Evolutionary conservation across 2,888 invertebrate species (phyloP).

Genomic region (Cephus sareptanus): DNA sequence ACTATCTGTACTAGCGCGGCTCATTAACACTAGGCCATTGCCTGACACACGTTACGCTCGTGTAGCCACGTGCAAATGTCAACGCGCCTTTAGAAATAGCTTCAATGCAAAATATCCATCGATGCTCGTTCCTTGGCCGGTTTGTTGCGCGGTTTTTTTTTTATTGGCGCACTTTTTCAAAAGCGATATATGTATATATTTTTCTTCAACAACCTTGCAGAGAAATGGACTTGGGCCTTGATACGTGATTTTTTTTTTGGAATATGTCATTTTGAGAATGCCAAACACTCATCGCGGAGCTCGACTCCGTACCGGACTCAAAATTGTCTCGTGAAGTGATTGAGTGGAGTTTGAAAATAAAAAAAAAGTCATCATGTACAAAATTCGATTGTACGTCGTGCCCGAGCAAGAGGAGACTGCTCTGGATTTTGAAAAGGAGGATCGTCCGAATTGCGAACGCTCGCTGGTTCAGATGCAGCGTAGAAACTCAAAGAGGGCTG

Average conservation of each 20-base stretch:
- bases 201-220: neutral
- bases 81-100: neutral
- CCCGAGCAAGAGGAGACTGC: constrained; percentile 45
- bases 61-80: neutral
- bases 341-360: neutral
- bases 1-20: neutral
- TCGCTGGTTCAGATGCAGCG: constrained; percentile 37
- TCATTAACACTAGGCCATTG: neutral
- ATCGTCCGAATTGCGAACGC: constrained; percentile 11
- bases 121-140: neutral
- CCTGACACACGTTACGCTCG: neutral
- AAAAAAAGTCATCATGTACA: constrained; percentile 33
- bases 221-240: neutral
- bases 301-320: constrained; percentile 27
- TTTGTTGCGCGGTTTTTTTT: neutral
- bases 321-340: neutral
- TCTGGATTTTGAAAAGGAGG: constrained; percentile 37
- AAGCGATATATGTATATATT: neutral
- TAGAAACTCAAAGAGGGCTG: constrained; percentile 44
- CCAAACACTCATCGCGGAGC: constrained; percentile 25
- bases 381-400: constrained; percentile 48
- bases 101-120: neutral
- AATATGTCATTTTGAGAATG: constrained; percentile 7
- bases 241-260: neutral
- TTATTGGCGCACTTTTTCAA: neutral